Conservation (phyloP, 2,797 vertebrate genomes). For the Choloepus didactylus region DNA sequence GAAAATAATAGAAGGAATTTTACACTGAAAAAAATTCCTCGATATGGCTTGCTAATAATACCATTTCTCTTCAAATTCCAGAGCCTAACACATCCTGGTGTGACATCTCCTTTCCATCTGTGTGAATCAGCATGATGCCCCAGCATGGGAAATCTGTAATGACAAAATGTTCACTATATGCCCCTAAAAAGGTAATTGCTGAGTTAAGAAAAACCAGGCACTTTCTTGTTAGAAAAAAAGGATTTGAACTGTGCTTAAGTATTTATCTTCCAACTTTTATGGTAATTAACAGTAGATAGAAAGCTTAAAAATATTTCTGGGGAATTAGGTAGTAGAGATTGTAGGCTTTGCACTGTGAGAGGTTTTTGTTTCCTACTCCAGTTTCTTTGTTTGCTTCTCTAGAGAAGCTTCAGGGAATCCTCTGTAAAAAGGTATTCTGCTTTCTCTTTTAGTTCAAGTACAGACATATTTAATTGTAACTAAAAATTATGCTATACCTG, state of each 20-base stretch:
- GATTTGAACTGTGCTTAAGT: constrained; percentile 50
- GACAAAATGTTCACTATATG: constrained; percentile 29
- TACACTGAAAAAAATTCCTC: not conserved
- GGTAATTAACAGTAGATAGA: constrained; percentile 36
- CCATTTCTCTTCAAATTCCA: not conserved
- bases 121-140: not conserved
- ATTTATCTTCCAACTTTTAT: constrained; percentile 28
- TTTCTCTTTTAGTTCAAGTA: not conserved
- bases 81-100: not conserved
- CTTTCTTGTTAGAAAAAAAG: not conserved
- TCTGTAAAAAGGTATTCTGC: not conserved
- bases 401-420: not conserved
- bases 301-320: not conserved
- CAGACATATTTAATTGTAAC: not conserved
- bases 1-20: constrained; percentile 49
- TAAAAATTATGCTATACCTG: not conserved
- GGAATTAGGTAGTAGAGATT: not conserved
- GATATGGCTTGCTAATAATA: not conserved
- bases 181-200: not conserved
- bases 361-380: not conserved
- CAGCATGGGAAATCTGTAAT: not conserved
- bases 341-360: not conserved
- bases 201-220: not conserved
- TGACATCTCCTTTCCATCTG: not conserved
- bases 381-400: not conserved